Evolutionary conservation across 2,888 invertebrate species (phyloP).

Genomic region (Lepidocyrtoides sp.): DNA sequence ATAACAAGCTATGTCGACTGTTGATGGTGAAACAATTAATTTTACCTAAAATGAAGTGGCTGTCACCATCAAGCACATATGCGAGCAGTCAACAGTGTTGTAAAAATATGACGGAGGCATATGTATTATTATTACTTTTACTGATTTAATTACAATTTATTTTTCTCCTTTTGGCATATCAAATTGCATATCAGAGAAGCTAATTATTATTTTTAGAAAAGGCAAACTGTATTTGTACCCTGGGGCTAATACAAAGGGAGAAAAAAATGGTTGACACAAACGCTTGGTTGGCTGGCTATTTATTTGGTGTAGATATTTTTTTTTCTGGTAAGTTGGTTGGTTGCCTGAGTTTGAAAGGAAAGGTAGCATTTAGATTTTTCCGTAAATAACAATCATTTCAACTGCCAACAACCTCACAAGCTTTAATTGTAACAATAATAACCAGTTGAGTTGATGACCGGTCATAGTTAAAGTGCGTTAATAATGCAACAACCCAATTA

Average conservation of each 20-base stretch:
- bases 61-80: constrained; percentile 56
- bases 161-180: constrained; percentile 30
- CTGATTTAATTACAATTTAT: constrained; percentile 54
- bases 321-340: neutral
- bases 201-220: constrained; percentile 42
- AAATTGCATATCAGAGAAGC: constrained; percentile 40
- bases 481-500: constrained; percentile 74
- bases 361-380: neutral
- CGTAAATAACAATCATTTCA: neutral
- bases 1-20: neutral
- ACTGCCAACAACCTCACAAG: neutral
- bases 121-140: neutral
- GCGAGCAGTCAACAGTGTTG: neutral
- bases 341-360: neutral
- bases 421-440: neutral
- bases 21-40: constrained; percentile 69
- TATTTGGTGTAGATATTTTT: neutral
- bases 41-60: constrained; percentile 46
- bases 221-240: neutral
- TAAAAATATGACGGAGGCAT: neutral
- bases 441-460: constrained; percentile 33
- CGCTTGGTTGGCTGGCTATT: neutral
- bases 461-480: constrained; percentile 49
- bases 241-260: neutral
- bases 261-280: no score